A percentile compares a stretch with the other conserved stretches of the same genome.
phyloP scores from a whole-genome alignment of 2,797 vertebrate species.

The Galaxias olidus region DNA sequence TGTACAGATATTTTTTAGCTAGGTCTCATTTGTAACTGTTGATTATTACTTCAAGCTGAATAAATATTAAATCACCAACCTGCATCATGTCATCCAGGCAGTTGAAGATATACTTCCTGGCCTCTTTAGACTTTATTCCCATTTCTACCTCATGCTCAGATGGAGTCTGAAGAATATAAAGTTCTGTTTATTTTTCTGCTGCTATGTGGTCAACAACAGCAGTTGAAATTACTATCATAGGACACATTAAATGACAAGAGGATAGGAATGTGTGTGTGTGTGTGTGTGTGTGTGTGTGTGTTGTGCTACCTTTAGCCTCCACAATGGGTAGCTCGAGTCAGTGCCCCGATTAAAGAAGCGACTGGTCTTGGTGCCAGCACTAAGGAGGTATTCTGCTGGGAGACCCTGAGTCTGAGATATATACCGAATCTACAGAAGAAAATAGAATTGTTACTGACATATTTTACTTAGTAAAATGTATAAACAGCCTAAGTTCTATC shows the following conservation, averaged over 20 bases:
- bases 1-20: too few relatives aligned
- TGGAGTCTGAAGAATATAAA: slow-evolving; percentile 78
- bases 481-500: too few relatives aligned
- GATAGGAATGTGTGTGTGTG: background rate
- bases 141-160: slow-evolving; percentile 97
- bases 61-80: slow-evolving; percentile 63
- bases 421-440: slow-evolving; percentile 90
- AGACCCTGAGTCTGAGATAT: slow-evolving; percentile 99
- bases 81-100: slow-evolving; percentile 99
- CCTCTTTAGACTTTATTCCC: slow-evolving; percentile 98
- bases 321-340: slow-evolving; percentile 90
- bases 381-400: slow-evolving; percentile 94
- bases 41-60: background rate
- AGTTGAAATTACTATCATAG: background rate
- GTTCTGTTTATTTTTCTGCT: background rate
- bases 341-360: slow-evolving; percentile 95
- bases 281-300: background rate
- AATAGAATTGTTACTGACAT: background rate
- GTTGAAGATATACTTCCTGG: slow-evolving; percentile 98
- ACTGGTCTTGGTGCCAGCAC: slow-evolving; percentile 93
- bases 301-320: slow-evolving; percentile 90
- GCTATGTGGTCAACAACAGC: background rate
- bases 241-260: background rate
- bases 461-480: too few relatives aligned
- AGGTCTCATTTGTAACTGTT: too few relatives aligned